Conservation (phyloP, 2,888 invertebrate species). For the Eudemis profundana region DNA sequence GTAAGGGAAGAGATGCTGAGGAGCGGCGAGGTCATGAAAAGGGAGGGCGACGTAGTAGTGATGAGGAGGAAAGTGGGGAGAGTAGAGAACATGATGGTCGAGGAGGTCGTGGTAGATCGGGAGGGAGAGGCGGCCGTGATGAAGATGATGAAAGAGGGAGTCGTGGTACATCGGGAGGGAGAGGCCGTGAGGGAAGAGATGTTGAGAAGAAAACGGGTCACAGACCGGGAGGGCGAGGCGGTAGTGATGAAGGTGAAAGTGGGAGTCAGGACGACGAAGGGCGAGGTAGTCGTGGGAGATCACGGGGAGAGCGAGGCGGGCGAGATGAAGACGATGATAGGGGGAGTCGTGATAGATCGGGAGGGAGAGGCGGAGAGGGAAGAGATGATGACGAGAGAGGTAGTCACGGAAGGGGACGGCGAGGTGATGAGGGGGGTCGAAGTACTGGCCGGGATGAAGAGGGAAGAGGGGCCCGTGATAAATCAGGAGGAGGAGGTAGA, state of each 20-base stretch:
- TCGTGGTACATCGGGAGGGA: neutral
- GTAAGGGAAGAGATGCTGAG: neutral
- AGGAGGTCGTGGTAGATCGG: neutral
- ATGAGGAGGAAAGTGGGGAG: too few species aligned
- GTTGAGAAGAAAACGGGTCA: neutral
- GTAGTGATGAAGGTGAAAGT: neutral
- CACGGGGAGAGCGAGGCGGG: neutral
- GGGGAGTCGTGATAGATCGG: slow-evolving; percentile 5
- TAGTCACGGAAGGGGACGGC: neutral
- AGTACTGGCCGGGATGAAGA: slow-evolving; percentile 23
- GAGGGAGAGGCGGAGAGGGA: slow-evolving; percentile 5
- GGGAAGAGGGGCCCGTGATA: slow-evolving; percentile 30
- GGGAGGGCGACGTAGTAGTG: neutral
- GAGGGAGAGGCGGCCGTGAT: neutral
- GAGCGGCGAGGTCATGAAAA: neutral
- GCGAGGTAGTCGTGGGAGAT: neutral
- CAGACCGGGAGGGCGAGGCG: neutral
- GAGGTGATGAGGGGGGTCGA: neutral
- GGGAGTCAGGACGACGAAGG: neutral
- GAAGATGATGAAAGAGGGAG: neutral
- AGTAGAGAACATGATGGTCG: too few species aligned
- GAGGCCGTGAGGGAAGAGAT: neutral
- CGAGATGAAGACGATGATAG: neutral
- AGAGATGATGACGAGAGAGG: slow-evolving; percentile 1
- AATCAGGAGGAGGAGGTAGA: slow-evolving; percentile 36